Base-by-base conservation (phyloP, 2,888 invertebrate genomes). In the Macrophya annulata region DNA sequence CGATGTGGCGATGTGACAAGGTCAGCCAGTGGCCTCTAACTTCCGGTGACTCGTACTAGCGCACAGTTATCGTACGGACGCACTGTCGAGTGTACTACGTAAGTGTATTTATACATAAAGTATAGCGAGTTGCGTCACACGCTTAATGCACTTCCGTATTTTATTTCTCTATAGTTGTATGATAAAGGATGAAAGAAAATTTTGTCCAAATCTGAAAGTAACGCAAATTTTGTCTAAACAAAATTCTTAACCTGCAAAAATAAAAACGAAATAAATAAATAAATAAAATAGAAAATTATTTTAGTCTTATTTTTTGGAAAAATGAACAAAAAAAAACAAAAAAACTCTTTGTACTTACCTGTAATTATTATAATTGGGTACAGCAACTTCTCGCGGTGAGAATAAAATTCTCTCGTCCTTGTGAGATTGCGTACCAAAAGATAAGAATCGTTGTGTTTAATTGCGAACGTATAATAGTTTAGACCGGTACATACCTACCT, bases 11-110 rank as follows among this genome's bases (percentile, higher is more conserved):
- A 90, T 90, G 91, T 68, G 83, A 83, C 93, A 93, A 93, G 93
- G 93, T 93, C 93, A 93, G 90, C 88, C 92, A 88, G 90, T 93
- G 93, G 93, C 93, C 93, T 93, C 92, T 90, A 93, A 93, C 93
- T 93, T 93, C 93, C 93, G 93, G 92, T 92, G 90, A 90, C 81
- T 81, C 71, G 17, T 48, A 43, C 68, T 31, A 15, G 5, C 48
- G 4, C 45, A 9, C 76, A 9, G n/a, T 55, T 51, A 51, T 74
- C 43, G 74, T n/a, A 8, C 74, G 45, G 45, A 74, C 21, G 74
- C 8, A 45, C 45, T 43, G 74, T 10, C 12, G 3, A 1, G 9
- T 74, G 45, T n/a, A 45, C 45, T 45, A 21, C 21, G n/a, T 17
- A 17, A 17, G 43, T 12, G 37, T 15, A 4, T 1, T 17, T 25